A percentile compares a stretch with the other conserved stretches of the same genome.
phyloP scores from a whole-genome alignment of 2,888 invertebrate species.

The Embidobia sp. region DNA sequence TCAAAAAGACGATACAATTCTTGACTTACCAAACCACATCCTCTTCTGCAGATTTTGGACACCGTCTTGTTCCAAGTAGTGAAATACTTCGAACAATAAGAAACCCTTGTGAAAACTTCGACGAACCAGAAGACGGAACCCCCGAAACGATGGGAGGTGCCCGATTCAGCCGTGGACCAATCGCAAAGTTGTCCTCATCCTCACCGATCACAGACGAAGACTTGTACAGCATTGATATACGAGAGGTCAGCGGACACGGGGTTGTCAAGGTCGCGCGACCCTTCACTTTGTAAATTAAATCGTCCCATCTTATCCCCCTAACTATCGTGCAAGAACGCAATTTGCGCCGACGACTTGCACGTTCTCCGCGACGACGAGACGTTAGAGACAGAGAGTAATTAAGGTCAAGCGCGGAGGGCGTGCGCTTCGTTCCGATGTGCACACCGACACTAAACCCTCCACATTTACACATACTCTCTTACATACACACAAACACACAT shows the following conservation, averaged over 20 bases:
- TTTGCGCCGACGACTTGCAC: slow-evolving; percentile 31
- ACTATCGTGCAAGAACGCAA: slow-evolving; percentile 6
- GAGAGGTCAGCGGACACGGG: not conserved
- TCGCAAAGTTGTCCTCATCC: slow-evolving; percentile 50
- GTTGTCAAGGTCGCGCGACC: slow-evolving; percentile 1
- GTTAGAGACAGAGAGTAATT: too few relatives aligned
- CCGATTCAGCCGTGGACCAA: slow-evolving; percentile 51
- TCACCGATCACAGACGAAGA: slow-evolving; percentile 35
- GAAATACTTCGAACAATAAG: slow-evolving; percentile 14
- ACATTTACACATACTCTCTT: too few relatives aligned
- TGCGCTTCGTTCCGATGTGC: slow-evolving; percentile 26
- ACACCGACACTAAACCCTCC: too few relatives aligned
- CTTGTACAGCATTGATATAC: slow-evolving; percentile 28
- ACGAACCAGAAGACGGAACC: slow-evolving; percentile 15
- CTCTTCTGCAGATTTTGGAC: slow-evolving; percentile 25
- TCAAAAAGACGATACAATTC: too few relatives aligned
- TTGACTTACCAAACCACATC: too few relatives aligned
- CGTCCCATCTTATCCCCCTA: slow-evolving; percentile 32
- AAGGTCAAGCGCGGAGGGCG: slow-evolving; percentile 17
- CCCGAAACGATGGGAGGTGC: slow-evolving; percentile 1
- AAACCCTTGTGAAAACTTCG: not conserved
- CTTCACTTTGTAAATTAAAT: slow-evolving; percentile 49
- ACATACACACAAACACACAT: not conserved
- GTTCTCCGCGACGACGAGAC: slow-evolving; percentile 16
- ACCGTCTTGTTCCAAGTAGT: slow-evolving; percentile 22